These are phyloP conservation scores for Caiman crocodilus DNA, from an alignment of 2,797 vertebrate species.

Conservation along the genomic window DNA sequence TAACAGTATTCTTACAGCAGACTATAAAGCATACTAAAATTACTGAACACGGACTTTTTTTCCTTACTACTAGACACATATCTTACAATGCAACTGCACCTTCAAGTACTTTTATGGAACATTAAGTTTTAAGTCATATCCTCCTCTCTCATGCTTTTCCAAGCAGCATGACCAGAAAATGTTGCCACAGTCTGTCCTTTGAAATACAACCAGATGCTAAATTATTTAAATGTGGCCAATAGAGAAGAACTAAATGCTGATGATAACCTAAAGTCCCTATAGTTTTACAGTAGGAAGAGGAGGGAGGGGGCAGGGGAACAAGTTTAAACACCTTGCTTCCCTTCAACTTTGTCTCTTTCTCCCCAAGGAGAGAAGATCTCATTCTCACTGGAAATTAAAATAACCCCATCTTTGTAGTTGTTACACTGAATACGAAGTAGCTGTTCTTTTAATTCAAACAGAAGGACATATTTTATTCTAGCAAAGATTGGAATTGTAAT, in stretches of 20 bases:
- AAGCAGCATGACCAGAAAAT: constrained; percentile 17
- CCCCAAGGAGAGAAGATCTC: constrained; percentile 16
- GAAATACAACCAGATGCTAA: constrained; percentile 3
- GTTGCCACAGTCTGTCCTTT: not conserved
- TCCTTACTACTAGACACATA: constrained; percentile 14
- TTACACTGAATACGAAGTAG: constrained; percentile 60
- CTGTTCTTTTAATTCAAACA: constrained; percentile 25
- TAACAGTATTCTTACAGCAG: not conserved
- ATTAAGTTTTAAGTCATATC: constrained; percentile 40
- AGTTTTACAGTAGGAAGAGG: not conserved
- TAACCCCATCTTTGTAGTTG: not conserved
- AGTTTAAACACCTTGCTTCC: constrained; percentile 22
- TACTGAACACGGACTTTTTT: not conserved
- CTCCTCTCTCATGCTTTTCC: constrained; percentile 32
- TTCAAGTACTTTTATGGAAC: constrained; percentile 48
- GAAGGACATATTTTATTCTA: constrained; percentile 10
- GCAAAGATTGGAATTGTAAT: not conserved
- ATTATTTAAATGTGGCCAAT: constrained; percentile 4
- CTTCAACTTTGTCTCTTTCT: constrained; percentile 1
- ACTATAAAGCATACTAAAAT: constrained; percentile 38
- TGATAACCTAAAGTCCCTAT: not conserved
- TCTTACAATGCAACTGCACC: not conserved
- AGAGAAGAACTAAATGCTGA: not conserved
- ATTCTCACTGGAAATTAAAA: constrained; percentile 43
- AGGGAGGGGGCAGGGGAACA: not conserved